Conservation (phyloP, 2,888 invertebrate species). For the Selenia dentaria region DNA sequence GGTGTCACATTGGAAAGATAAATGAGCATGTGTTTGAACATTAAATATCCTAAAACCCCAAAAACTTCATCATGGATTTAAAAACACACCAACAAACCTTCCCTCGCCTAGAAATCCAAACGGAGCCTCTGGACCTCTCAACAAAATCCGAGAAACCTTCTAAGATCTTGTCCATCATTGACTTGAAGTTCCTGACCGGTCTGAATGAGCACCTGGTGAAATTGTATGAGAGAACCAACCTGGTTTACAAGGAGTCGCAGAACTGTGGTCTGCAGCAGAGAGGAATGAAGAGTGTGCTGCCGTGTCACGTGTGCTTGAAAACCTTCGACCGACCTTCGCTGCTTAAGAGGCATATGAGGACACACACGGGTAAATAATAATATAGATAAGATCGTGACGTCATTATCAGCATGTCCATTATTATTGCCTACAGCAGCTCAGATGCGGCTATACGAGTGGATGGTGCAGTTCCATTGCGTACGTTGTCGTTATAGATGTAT, state of each 20-base stretch:
- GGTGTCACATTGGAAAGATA: too few species aligned
- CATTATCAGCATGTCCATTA: too few species aligned
- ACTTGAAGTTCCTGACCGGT: slow-evolving; percentile 69
- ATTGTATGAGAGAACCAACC: slow-evolving; percentile 65
- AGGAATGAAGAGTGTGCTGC: slow-evolving; percentile 62
- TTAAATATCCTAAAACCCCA: too few species aligned
- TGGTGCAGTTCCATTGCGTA: too few species aligned
- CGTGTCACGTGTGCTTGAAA: slow-evolving; percentile 87
- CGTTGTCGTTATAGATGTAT: too few species aligned
- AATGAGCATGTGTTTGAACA: too few species aligned
- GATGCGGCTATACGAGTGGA: too few species aligned
- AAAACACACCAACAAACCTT: slow-evolving; percentile 6
- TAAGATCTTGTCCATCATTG: slow-evolving; percentile 60
- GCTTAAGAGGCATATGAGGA: slow-evolving; percentile 87
- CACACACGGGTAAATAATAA: slow-evolving; percentile 84
- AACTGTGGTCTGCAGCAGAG: slow-evolving; percentile 30
- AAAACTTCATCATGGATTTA: slow-evolving; percentile 7
- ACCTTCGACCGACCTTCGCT: slow-evolving; percentile 88
- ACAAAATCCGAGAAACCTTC: slow-evolving; percentile 46
- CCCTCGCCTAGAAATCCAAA: slow-evolving; percentile 60
- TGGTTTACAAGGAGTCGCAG: slow-evolving; percentile 43
- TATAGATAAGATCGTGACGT: too few species aligned
- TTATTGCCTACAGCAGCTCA: too few species aligned
- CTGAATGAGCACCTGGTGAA: slow-evolving; percentile 70
- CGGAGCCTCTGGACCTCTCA: slow-evolving; percentile 72